phyloP scores from a whole-genome alignment of 1,140 invertebrate species.

The Drosophila quadrilineata region DNA sequence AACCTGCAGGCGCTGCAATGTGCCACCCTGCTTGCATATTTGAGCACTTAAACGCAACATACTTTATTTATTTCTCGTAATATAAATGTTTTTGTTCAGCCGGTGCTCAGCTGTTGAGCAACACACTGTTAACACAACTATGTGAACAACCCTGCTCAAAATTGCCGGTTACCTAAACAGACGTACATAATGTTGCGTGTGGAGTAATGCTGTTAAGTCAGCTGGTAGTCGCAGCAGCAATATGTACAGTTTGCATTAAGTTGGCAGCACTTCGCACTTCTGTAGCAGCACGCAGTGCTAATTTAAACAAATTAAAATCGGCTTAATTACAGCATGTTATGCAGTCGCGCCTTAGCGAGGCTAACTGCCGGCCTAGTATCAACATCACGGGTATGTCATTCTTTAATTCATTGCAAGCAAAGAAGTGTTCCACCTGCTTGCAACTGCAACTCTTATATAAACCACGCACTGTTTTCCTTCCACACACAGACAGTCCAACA shows the following conservation, averaged over 20 bases:
- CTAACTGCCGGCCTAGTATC: slow-evolving; percentile 26
- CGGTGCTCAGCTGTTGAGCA: slow-evolving; percentile 3
- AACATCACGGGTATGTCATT: slow-evolving; percentile 26
- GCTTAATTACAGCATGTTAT: slow-evolving; percentile 47
- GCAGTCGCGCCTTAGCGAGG: slow-evolving; percentile 47
- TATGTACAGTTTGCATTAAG: background rate
- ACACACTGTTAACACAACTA: background rate
- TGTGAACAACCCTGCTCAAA: slow-evolving; percentile 6
- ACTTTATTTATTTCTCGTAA: slow-evolving; percentile 5
- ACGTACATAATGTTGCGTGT: background rate
- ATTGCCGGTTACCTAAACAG: background rate
- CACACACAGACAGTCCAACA: slow-evolving; percentile 43
- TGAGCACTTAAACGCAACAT: slow-evolving; percentile 48
- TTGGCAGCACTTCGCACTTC: slow-evolving; percentile 39
- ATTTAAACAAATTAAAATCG: slow-evolving; percentile 37
- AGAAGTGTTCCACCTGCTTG: background rate
- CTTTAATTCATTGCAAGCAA: background rate
- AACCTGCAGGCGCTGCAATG: background rate
- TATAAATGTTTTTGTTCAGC: slow-evolving; percentile 11
- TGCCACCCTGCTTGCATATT: slow-evolving; percentile 36
- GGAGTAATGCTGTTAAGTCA: slow-evolving; percentile 11
- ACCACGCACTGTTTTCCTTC: slow-evolving; percentile 28
- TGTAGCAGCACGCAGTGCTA: slow-evolving; percentile 43
- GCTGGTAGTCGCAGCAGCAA: background rate
- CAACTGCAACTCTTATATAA: slow-evolving; percentile 59